Base-by-base conservation (phyloP, 2,888 invertebrate species). In the Cheilosia urbana region DNA sequence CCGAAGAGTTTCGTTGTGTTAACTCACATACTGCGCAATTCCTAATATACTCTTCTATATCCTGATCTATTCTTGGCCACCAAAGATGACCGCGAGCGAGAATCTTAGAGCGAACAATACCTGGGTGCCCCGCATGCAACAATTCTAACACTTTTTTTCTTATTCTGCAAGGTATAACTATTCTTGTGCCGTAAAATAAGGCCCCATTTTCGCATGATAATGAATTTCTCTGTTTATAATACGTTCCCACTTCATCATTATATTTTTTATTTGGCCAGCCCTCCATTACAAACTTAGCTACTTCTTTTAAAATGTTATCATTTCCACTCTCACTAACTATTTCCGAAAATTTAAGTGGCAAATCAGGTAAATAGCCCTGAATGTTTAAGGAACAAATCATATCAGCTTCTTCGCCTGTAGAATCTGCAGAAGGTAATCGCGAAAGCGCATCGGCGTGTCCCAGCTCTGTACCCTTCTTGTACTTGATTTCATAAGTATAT, bases 71-170 rank as follows among this genome's bases (percentile, higher is more conserved):
- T n/a, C n/a, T n/a, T n/a, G n/a, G n/a, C n/a, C n/a, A n/a, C n/a
- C 88, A 90, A 34, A 90, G 88, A 83, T 89, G 87, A 11, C 88
- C 80, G 24, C 89, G 71, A 0, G 90, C 89, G 15, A 89, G 53
- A 11, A 87, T 73, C 88, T 90, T 90, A 87, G 88, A 89, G 68
- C 88, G 85, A 1, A 89, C 89, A 5, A 90, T 87, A 7, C 90
- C 90, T 7, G 88, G 83, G 73, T 90, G 90, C n/a, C 88, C 78
- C 15, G 37, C 62, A 85, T 89, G 89, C 13, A 90, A 78, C 24
- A 83, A 27, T n/a, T 84, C 55, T 13, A 88, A 60, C 17, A 89
- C 42, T 42, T 79, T 66, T 65, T 53, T 24, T 24, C 24, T 2
- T 13, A 87, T 47, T 42, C 15, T 63, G 42, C 42, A 21, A 27